Evolutionary conservation across 2,888 invertebrate species (phyloP).

Genomic region (Pachycephus smyrnensis): DNA sequence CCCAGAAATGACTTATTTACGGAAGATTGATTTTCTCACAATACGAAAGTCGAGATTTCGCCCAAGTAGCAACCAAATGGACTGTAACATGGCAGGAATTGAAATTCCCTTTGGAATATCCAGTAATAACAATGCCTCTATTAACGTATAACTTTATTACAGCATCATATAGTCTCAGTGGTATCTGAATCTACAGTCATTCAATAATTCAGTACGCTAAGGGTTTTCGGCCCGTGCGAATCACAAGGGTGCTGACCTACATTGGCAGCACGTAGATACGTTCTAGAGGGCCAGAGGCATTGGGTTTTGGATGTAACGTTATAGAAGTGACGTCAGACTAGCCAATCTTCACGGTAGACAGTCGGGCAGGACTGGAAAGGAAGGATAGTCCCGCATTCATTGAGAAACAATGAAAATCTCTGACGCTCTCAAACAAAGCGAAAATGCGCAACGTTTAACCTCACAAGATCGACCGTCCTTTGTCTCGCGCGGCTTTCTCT

Average conservation of each 20-base stretch:
- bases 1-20: no score
- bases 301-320: background rate
- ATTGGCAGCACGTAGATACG: conserved; percentile 3
- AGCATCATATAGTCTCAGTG: conserved; percentile 10
- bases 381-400: conserved; percentile 28
- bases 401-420: conserved; percentile 41
- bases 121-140: background rate
- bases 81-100: background rate
- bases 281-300: background rate
- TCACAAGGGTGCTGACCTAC: conserved; percentile 26
- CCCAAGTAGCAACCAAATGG: background rate
- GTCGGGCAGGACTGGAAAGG: conserved; percentile 24
- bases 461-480: conserved; percentile 3
- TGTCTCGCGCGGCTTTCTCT: background rate
- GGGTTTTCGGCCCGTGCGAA: conserved; percentile 20
- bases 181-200: conserved; percentile 41
- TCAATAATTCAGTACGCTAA: conserved; percentile 43
- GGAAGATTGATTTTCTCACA: background rate
- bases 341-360: background rate
- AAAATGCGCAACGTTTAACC: conserved; percentile 31
- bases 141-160: background rate
- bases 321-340: background rate
- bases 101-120: background rate
- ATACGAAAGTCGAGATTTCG: background rate
- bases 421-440: conserved; percentile 39